Evolutionary conservation across 2,888 invertebrate species (phyloP).

Genomic region (Chrysolina oricalcia): DNA sequence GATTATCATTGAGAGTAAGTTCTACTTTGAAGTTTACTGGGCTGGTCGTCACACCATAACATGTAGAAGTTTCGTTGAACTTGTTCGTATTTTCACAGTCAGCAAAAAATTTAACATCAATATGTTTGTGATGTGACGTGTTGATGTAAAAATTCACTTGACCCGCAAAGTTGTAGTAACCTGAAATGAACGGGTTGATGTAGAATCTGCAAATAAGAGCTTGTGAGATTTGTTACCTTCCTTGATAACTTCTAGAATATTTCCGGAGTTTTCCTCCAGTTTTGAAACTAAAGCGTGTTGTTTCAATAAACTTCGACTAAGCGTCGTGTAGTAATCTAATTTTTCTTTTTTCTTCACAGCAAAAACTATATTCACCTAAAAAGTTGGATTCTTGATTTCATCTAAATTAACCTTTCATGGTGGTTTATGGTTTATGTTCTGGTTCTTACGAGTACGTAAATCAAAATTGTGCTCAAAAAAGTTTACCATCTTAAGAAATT

Average conservation of each 20-base stretch:
- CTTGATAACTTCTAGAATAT: constrained; percentile 88
- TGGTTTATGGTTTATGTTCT: no score
- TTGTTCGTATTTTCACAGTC: constrained; percentile 76
- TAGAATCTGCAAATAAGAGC: background rate
- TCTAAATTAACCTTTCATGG: no score
- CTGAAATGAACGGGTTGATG: constrained; percentile 30
- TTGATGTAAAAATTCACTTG: constrained; percentile 78
- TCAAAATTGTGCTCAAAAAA: no score
- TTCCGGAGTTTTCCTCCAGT: constrained; percentile 87
- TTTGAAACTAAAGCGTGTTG: constrained; percentile 85
- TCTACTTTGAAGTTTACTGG: constrained; percentile 79
- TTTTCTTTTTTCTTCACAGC: constrained; percentile 84
- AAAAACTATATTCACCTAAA: constrained; percentile 87
- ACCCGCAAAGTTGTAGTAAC: constrained; percentile 70
- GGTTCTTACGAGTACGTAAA: no score
- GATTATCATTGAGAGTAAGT: constrained; percentile 75
- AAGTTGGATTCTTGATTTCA: constrained; percentile 46
- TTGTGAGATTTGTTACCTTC: constrained; percentile 78
- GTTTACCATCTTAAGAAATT: no score
- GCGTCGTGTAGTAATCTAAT: constrained; percentile 77
- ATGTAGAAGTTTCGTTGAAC: constrained; percentile 71
- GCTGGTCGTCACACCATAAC: constrained; percentile 78
- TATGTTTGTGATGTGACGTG: constrained; percentile 75
- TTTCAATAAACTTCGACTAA: constrained; percentile 79
- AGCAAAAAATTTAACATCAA: constrained; percentile 81